phyloP scores from a whole-genome alignment of 1,140 invertebrate genomes.

The Drosophila kepulauana region DNA sequence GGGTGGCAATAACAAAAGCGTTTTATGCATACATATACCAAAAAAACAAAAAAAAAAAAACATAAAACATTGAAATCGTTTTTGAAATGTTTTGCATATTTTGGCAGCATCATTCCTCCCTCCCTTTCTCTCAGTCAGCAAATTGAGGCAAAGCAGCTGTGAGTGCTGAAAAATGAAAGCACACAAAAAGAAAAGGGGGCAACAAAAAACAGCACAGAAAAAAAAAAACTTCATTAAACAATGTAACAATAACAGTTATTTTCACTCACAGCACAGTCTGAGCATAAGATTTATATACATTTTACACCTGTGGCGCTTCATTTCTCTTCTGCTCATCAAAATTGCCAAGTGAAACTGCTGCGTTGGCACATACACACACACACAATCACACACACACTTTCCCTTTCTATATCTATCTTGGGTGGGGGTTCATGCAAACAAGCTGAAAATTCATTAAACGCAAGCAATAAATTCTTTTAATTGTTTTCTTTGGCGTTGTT shows the following conservation, averaged over 20 bases:
- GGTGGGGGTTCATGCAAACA: slow-evolving; percentile 64
- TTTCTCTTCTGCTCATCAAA: slow-evolving; percentile 62
- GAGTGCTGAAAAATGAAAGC: neutral
- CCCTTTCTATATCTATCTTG: neutral
- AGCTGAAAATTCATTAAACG: slow-evolving; percentile 82
- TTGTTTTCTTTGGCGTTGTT: slow-evolving; percentile 61
- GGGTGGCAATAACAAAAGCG: slow-evolving; percentile 8
- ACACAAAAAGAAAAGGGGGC: neutral
- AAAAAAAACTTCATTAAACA: slow-evolving; percentile 74
- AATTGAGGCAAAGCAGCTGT: slow-evolving; percentile 30
- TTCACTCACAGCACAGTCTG: slow-evolving; percentile 29
- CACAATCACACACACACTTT: neutral
- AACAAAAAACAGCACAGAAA: neutral
- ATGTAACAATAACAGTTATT: slow-evolving; percentile 72
- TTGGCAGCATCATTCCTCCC: slow-evolving; percentile 11
- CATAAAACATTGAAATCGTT: slow-evolving; percentile 36
- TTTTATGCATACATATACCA: slow-evolving; percentile 13
- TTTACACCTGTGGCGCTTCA: slow-evolving; percentile 73
- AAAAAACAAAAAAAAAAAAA: neutral
- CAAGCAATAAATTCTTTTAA: slow-evolving; percentile 79
- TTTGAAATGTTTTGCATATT: slow-evolving; percentile 47
- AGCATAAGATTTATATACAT: slow-evolving; percentile 66
- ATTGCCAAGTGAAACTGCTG: slow-evolving; percentile 50
- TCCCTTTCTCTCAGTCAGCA: slow-evolving; percentile 1
- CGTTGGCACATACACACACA: slow-evolving; percentile 24